Base-by-base conservation (phyloP, 2,888 invertebrate species). In the Hedya salicella region DNA sequence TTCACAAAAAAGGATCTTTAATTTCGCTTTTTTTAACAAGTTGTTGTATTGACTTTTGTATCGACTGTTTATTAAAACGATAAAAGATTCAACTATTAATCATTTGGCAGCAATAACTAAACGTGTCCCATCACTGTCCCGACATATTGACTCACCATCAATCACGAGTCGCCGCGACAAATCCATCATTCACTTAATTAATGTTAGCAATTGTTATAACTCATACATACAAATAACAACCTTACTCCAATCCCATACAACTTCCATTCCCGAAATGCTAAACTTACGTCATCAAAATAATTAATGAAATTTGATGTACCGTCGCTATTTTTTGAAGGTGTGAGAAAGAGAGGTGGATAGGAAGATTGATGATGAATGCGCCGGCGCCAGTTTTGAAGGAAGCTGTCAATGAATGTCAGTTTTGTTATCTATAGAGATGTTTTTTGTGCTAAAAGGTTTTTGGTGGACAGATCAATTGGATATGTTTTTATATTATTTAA, bases 141-240 rank as follows among this genome's bases (percentile, higher is more conserved):
- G 78, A 77, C 77, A 77, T 80, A 83, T 87, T 86, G 87, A 86
- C 83, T 81, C 80, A 81, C 78, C 81, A 88, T 88, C 87, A 85
- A 87, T 89, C 88, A 88, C 77, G 70, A 61, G 52, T 63, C 48
- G 70, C 70, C 57, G 69, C 67, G 73, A 77, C 62, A 72, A 75
- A 81, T 85, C 81, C 77, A 82, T 85, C 82, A 83, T 82, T 75
- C 78, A 68, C 71, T 79, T 81, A 83, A 84, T 86, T 85, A 86
- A 85, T 83, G 59, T 57, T 62, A 59, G 71, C 70, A 73, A 68
- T 71, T 70, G 72, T 69, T 64, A 68, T 71, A 69, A 68, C 65
- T 65, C 52, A 39, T 16, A 46, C 65, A 40, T 30, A 2, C 40
- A 17, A 66, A 17, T 42, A 30, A 9, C 21, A 25, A 66, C 66